These are phyloP conservation scores for Nothoprocta pentlandii DNA, from an alignment of 2,113 vertebrate genomes.

Conservation along the genomic window DNA sequence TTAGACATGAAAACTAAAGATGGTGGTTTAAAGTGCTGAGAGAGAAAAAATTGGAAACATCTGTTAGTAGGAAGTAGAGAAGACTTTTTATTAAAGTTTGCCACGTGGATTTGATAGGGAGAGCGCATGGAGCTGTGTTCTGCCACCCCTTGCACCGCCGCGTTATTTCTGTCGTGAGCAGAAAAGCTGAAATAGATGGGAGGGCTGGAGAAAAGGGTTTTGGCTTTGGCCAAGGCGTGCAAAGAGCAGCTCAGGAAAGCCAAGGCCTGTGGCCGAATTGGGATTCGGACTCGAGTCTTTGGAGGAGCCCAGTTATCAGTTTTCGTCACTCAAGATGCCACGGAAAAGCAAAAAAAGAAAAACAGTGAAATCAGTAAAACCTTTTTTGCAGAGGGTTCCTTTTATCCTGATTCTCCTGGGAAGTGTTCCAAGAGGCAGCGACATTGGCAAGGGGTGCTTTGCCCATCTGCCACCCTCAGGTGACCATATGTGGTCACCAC, in stretches of 20 bases:
- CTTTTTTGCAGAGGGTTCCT: accelerated
- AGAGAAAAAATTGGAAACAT: conserved; percentile 83
- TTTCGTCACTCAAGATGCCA: neutral
- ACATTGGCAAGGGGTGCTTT: neutral
- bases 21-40: conserved; percentile 81
- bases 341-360: neutral
- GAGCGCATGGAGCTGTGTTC: conserved; percentile 55
- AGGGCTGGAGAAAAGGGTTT: conserved; percentile 19
- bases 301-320: neutral
- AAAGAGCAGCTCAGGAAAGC: neutral
- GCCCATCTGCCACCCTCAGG: too few species aligned
- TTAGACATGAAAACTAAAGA: conserved; percentile 83
- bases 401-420: neutral
- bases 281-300: neutral
- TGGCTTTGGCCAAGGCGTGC: neutral
- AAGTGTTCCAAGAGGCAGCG: neutral
- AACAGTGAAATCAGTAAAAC: neutral
- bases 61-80: conserved; percentile 79
- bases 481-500: too few species aligned
- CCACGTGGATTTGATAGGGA: conserved; percentile 73
- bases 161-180: neutral
- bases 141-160: neutral
- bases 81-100: conserved; percentile 82
- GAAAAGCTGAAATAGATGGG: conserved; percentile 18
- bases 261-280: neutral